Conservation (phyloP, 2,888 invertebrate genomes). For the Drosophila falleni region DNA sequence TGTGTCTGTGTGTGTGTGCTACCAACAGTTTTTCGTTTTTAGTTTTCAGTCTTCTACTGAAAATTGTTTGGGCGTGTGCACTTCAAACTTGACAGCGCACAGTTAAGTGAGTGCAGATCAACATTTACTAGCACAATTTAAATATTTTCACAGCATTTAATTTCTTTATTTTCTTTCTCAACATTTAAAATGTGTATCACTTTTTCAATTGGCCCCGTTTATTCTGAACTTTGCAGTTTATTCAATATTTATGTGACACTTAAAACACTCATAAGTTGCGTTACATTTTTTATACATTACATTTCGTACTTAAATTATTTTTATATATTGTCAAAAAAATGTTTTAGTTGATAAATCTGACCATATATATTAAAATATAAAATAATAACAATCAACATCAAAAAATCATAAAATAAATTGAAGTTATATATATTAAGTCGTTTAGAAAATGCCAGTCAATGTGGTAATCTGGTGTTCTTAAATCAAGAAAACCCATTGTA, state of each 20-base stretch:
- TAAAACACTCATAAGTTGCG: not conserved
- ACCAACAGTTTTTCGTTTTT: conserved; percentile 18
- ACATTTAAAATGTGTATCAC: not conserved
- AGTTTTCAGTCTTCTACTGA: conserved; percentile 38
- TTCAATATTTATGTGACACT: too few relatives aligned
- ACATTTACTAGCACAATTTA: conserved; percentile 41
- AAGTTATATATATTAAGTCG: too few relatives aligned
- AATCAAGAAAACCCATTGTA: not conserved
- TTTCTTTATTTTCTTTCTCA: conserved; percentile 7
- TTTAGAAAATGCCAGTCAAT: too few relatives aligned
- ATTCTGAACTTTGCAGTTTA: not conserved
- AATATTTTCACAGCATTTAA: conserved; percentile 29
- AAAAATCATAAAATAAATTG: too few relatives aligned
- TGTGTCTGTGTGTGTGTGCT: not conserved
- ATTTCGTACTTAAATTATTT: too few relatives aligned
- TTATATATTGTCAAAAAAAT: not conserved
- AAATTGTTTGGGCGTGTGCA: conserved; percentile 74
- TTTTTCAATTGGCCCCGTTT: not conserved
- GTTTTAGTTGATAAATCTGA: not conserved
- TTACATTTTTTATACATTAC: not conserved
- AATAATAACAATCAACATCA: too few relatives aligned
- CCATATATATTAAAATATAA: too few relatives aligned
- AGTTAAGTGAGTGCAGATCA: conserved; percentile 29
- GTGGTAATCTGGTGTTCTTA: not conserved
- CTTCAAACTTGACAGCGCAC: conserved; percentile 55